phyloP scores from a whole-genome alignment of 2,113 vertebrate species.

The Lontra canadensis region DNA sequence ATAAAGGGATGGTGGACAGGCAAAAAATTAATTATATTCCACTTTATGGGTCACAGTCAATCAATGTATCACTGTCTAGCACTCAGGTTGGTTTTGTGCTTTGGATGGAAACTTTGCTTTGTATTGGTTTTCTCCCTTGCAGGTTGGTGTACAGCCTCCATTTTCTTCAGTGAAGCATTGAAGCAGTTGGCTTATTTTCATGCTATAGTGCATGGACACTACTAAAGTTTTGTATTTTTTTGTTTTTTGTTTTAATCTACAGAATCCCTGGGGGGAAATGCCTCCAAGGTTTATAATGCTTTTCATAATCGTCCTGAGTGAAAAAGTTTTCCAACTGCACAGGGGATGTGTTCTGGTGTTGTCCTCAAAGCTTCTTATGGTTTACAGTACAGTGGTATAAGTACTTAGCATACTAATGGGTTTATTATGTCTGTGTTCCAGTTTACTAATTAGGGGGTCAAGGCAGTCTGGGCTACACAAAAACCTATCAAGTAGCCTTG shows the following conservation, averaged over 20 bases:
- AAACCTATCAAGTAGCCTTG: background rate
- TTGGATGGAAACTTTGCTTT: background rate
- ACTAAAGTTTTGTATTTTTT: background rate
- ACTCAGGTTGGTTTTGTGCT: background rate
- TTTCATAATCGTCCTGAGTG: background rate
- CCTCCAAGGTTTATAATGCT: background rate
- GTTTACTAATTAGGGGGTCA: background rate
- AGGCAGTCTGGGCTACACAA: background rate
- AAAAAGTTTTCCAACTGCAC: background rate
- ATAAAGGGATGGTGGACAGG: background rate
- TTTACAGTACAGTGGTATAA: background rate
- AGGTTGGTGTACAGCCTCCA: background rate
- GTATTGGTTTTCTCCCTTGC: background rate
- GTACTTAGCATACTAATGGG: background rate
- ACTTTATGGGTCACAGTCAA: background rate
- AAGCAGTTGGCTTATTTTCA: background rate
- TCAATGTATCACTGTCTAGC: background rate
- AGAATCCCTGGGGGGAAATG: background rate
- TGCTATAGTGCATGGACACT: background rate
- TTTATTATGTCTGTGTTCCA: background rate
- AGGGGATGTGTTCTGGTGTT: background rate
- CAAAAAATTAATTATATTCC: background rate
- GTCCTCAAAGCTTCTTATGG: background rate
- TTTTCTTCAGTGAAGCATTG: background rate
- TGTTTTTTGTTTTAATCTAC: background rate